A percentile compares a stretch with the other conserved stretches of the same genome.
phyloP scores from a whole-genome alignment of 2,113 vertebrate genomes.

The Jaculus jaculus region DNA sequence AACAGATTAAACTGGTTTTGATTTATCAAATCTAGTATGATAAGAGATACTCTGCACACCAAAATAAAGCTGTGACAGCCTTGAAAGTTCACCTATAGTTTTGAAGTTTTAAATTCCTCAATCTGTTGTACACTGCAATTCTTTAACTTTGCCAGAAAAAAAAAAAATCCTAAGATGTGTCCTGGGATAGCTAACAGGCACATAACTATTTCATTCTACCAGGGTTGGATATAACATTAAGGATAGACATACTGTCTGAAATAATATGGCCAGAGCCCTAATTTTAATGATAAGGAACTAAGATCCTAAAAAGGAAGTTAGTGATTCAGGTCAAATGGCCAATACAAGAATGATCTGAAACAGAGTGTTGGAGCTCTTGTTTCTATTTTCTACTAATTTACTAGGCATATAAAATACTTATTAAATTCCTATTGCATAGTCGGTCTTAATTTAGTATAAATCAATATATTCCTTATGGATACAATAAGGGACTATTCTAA shows the following conservation, averaged over 20 bases:
- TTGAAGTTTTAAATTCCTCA: slow-evolving; percentile 29
- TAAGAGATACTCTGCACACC: background rate
- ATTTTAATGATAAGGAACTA: background rate
- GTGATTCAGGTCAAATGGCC: background rate
- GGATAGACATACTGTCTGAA: background rate
- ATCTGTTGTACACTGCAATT: background rate
- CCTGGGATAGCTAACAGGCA: background rate
- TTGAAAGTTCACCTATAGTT: background rate
- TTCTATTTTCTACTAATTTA: background rate
- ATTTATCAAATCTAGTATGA: background rate
- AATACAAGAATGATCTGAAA: background rate
- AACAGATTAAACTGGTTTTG: background rate
- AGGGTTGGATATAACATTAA: background rate
- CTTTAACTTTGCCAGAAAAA: slow-evolving; percentile 28
- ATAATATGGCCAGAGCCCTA: background rate
- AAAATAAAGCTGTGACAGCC: background rate
- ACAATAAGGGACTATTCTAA: background rate
- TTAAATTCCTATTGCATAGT: background rate
- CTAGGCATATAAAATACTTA: background rate
- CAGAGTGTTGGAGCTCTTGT: background rate
- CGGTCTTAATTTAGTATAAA: background rate
- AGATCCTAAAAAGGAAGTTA: background rate
- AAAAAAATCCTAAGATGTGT: background rate
- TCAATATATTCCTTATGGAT: background rate
- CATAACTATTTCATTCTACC: background rate